Evolutionary conservation across 2,888 invertebrate species (phyloP).

Genomic region (Eilema griseolum): DNA sequence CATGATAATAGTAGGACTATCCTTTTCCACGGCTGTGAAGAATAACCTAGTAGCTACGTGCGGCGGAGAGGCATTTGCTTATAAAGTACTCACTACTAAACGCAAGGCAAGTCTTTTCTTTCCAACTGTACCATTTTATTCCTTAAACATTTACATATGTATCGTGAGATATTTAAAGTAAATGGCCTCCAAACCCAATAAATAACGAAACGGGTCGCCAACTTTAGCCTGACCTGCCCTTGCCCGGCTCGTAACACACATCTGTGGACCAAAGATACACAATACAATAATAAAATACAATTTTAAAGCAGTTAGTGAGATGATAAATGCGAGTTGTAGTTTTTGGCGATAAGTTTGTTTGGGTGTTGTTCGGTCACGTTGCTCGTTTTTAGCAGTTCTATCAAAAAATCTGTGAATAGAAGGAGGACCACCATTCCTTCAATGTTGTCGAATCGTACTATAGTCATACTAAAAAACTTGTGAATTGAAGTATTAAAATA

Average conservation of each 20-base stretch:
- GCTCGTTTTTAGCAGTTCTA: too few relatives aligned
- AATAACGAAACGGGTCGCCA: constrained; percentile 21
- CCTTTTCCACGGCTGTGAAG: too few relatives aligned
- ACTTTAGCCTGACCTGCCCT: constrained; percentile 16
- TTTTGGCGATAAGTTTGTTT: not conserved
- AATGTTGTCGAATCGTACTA: too few relatives aligned
- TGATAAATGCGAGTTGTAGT: not conserved
- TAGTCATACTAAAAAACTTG: too few relatives aligned
- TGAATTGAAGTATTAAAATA: too few relatives aligned
- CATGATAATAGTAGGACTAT: too few relatives aligned
- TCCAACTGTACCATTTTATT: not conserved
- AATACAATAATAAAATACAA: not conserved
- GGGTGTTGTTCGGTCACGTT: not conserved
- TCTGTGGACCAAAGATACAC: constrained; percentile 16
- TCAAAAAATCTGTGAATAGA: too few relatives aligned
- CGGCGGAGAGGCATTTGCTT: too few relatives aligned
- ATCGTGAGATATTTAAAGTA: constrained; percentile 24
- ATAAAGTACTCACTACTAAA: too few relatives aligned
- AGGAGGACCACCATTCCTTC: too few relatives aligned
- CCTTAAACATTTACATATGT: constrained; percentile 14
- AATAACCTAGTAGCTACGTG: too few relatives aligned
- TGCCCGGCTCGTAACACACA: constrained; percentile 24
- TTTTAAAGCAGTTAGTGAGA: not conserved
- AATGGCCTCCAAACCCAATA: constrained; percentile 24
- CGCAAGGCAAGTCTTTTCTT: not conserved